phyloP scores from a whole-genome alignment of 2,113 vertebrate species.

The Lichenostomus cassidix region DNA sequence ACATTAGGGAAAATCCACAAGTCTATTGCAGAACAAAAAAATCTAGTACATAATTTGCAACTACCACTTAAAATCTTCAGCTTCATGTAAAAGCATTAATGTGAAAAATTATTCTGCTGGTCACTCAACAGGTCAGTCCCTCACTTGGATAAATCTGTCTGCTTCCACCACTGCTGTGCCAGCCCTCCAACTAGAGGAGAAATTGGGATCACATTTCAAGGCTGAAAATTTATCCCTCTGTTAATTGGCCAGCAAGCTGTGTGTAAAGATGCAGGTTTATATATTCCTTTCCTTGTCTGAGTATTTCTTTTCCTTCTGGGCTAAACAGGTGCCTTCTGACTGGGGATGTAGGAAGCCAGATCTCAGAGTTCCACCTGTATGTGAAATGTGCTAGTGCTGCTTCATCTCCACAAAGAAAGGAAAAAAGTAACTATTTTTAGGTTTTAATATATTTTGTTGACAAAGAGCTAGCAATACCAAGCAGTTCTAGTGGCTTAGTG shows the following conservation, averaged over 20 bases:
- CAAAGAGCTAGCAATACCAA: background rate
- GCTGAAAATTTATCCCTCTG: background rate
- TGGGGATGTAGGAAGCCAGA: background rate
- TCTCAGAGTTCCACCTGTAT: background rate
- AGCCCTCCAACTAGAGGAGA: background rate
- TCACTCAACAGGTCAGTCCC: background rate
- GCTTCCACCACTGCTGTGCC: background rate
- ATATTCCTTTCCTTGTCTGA: background rate
- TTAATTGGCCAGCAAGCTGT: background rate
- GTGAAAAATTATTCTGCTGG: background rate
- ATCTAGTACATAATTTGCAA: background rate
- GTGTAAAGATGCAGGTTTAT: background rate
- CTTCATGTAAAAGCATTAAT: background rate
- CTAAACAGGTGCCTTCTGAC: background rate
- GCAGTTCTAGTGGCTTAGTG: background rate
- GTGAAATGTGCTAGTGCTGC: background rate
- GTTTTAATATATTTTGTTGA: conserved; percentile 43
- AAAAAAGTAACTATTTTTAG: background rate
- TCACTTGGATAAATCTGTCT: background rate
- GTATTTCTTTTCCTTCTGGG: background rate
- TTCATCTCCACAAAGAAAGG: background rate
- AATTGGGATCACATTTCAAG: background rate
- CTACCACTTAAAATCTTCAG: background rate
- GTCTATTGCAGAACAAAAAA: background rate
- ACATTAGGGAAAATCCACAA: background rate